phyloP scores from a whole-genome alignment of 2,113 vertebrate genomes.

The Acrocephalus arundinaceus region DNA sequence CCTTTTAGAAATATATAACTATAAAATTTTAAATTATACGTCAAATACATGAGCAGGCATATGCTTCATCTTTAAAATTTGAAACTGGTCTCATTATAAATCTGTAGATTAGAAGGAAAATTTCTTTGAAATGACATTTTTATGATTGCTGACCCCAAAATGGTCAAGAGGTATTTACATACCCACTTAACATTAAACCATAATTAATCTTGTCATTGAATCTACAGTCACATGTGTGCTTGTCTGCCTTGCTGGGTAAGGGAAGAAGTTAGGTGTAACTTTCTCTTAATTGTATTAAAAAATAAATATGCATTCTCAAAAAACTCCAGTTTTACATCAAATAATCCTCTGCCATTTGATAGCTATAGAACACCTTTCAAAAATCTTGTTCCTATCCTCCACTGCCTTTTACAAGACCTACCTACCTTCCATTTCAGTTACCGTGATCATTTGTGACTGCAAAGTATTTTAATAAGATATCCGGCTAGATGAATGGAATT shows the following conservation, averaged over 20 bases:
- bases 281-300: neutral
- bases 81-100: neutral
- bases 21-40: neutral
- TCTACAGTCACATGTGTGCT: neutral
- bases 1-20: neutral
- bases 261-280: neutral
- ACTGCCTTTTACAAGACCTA: neutral
- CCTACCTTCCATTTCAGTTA: slow-evolving; percentile 19
- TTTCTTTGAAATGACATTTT: neutral
- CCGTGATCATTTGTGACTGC: slow-evolving; percentile 44
- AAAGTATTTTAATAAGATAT: slow-evolving; percentile 78
- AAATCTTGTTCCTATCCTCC: neutral
- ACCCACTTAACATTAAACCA: neutral
- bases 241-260: neutral
- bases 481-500: slow-evolving; percentile 36
- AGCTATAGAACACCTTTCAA: slow-evolving; percentile 2
- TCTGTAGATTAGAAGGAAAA: neutral
- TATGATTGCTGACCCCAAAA: neutral
- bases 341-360: neutral
- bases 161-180: neutral
- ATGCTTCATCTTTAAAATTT: neutral
- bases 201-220: neutral
- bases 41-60: neutral
- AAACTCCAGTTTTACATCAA: neutral
- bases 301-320: neutral